Evolutionary conservation across 2,888 invertebrate species (phyloP).

Genomic region (Deilephila elpenor): DNA sequence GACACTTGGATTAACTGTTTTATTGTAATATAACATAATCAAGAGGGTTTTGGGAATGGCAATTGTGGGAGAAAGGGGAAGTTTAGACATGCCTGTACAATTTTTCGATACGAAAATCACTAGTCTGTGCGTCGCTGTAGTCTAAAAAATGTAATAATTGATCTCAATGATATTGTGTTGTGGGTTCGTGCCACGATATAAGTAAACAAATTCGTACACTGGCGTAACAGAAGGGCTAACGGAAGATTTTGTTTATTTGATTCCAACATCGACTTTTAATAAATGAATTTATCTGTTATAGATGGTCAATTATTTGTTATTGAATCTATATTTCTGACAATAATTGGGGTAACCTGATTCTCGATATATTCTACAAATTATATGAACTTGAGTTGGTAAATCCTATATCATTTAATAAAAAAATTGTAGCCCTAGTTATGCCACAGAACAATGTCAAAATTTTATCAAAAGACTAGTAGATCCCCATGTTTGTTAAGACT

Average conservation of each 20-base stretch:
- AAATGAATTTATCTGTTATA: background rate
- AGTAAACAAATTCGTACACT: background rate
- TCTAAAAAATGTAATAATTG: background rate
- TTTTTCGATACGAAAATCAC: background rate
- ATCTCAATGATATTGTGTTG: conserved; percentile 9
- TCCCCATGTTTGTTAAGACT: background rate
- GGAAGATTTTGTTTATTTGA: background rate
- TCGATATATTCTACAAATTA: too few species aligned
- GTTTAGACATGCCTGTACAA: background rate
- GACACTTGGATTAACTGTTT: background rate
- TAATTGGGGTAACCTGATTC: too few species aligned
- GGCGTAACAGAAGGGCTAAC: background rate
- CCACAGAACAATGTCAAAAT: background rate
- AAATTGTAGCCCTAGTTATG: too few species aligned
- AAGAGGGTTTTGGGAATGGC: background rate
- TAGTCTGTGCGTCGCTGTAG: background rate
- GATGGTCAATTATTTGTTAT: background rate
- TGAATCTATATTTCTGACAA: background rate
- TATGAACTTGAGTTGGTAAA: too few species aligned
- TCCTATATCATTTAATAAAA: too few species aligned
- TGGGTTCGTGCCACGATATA: background rate
- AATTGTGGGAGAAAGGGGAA: background rate
- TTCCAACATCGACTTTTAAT: background rate
- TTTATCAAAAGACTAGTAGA: conserved; percentile 1
- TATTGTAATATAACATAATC: background rate